Evolutionary conservation across 2,888 invertebrate genomes (phyloP).

Genomic region (Ophion obscuratus): DNA sequence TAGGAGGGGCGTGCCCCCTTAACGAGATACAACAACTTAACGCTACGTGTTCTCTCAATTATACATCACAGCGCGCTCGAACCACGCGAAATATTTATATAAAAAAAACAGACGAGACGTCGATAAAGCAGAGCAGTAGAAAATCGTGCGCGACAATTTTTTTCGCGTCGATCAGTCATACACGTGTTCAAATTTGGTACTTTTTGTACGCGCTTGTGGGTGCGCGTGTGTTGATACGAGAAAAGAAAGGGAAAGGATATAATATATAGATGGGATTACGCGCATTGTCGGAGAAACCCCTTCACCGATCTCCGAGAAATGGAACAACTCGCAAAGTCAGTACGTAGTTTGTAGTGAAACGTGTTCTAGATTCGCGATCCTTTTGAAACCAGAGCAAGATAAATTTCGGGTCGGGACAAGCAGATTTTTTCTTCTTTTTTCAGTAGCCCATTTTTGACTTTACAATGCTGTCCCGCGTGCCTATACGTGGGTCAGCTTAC

Average conservation of each 20-base stretch:
- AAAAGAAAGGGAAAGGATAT: constrained; percentile 56
- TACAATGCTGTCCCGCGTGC: background rate
- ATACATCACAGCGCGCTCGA: constrained; percentile 1
- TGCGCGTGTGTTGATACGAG: background rate
- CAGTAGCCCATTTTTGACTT: background rate
- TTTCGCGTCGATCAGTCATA: constrained; percentile 50
- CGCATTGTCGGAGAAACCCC: constrained; percentile 61
- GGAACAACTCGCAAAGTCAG: constrained; percentile 70
- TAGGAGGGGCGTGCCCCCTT: constrained; percentile 50
- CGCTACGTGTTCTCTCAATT: constrained; percentile 35
- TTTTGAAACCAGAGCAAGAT: background rate
- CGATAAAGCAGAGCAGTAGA: background rate
- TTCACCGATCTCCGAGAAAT: constrained; percentile 65
- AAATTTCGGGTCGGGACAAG: constrained; percentile 1
- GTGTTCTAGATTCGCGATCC: constrained; percentile 16
- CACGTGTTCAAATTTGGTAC: constrained; percentile 26
- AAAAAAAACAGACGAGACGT: constrained; percentile 11
- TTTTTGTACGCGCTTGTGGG: background rate
- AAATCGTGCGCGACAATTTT: constrained; percentile 28
- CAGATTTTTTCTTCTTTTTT: background rate
- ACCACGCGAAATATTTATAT: background rate
- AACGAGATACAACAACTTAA: constrained; percentile 50
- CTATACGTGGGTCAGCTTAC: constrained; percentile 2
- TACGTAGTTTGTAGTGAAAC: constrained; percentile 66
- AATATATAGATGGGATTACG: constrained; percentile 72